phyloP scores from a whole-genome alignment of 2,113 vertebrate genomes.

The Anthoscopus minutus region DNA sequence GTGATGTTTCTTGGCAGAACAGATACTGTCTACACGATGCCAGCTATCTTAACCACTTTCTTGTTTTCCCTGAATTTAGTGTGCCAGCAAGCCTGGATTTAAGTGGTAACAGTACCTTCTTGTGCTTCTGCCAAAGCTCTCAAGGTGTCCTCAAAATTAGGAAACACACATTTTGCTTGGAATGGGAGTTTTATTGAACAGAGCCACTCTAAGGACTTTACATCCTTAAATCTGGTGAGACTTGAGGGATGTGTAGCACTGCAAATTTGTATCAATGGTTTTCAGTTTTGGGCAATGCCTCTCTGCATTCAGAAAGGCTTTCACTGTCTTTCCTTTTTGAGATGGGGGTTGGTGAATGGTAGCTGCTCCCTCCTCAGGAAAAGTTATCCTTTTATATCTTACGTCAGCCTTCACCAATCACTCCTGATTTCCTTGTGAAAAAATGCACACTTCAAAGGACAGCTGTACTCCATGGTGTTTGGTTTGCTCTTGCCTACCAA shows the following conservation, averaged over 20 bases:
- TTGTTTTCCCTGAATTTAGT: not conserved
- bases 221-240: not conserved
- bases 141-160: not conserved
- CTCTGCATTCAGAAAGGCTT: not conserved
- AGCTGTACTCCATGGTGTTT: not conserved
- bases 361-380: not conserved
- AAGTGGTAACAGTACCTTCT: not conserved
- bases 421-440: not conserved
- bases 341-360: not conserved
- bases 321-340: not conserved
- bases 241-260: not conserved
- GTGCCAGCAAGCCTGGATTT: not conserved
- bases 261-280: not conserved
- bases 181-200: not conserved
- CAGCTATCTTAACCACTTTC: not conserved
- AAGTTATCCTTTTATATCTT: not conserved
- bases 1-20: not conserved
- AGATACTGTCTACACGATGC: not conserved
- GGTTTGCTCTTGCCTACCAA: not conserved
- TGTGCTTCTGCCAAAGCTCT: not conserved
- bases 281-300: not conserved
- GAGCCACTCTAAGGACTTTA: not conserved
- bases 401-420: not conserved
- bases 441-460: not conserved
- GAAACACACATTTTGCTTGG: not conserved